Evolutionary conservation across 2,797 vertebrate species (phyloP), one percentile per base, ranked within the genome.

Genomic region (Rhincodon typus): DNA sequence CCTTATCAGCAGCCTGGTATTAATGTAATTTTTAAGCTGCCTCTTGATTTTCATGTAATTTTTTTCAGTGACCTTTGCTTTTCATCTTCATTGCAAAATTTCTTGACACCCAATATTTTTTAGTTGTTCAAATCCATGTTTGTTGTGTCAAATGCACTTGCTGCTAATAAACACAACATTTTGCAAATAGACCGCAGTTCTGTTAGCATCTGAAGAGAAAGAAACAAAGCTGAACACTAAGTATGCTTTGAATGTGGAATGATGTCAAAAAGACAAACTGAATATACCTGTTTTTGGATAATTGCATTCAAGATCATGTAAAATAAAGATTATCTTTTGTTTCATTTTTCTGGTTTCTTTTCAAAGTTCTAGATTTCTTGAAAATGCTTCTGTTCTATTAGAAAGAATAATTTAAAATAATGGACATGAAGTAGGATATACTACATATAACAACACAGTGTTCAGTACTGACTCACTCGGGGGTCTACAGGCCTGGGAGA

Each of bases 321-420:
- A 91, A 91, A 91, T 91, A 91, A 91, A 91, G 30, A 19, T 23
- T 53, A 95, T 77, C 15, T 34, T 95, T 95, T 74, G 15, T 72
- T 77, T 72, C 46, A 57, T 4, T 42, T 42, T 72, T 70, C 6
- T 46, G 82, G 82, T 84, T 46, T 67, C 91, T 70, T 62, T 34
- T 25, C 90, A 93, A 77, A 53, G 94, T 77, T 74, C 46, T 53
- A 42, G 69, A 50, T 74, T 94, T 94, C 42, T 30, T 72, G 30
- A 94, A 25, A 74, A 74, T 50, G 69, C 6, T 94, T n/a, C 57
- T 62, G 53, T 94, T 42, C 93, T 46, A 21, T 69, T 46, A 12
- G 27, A 94, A 94, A 50, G 4, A 27, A n/a, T 46, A 74, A 34
- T 94, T 25, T 94, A 74, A 72, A 34, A 53, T 8, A 13, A 19